A percentile compares a stretch with the other conserved stretches of the same genome.
These are phyloP conservation scores for Drosophila mimica DNA, from an alignment of 2,888 invertebrate genomes.

Conservation along the genomic window DNA sequence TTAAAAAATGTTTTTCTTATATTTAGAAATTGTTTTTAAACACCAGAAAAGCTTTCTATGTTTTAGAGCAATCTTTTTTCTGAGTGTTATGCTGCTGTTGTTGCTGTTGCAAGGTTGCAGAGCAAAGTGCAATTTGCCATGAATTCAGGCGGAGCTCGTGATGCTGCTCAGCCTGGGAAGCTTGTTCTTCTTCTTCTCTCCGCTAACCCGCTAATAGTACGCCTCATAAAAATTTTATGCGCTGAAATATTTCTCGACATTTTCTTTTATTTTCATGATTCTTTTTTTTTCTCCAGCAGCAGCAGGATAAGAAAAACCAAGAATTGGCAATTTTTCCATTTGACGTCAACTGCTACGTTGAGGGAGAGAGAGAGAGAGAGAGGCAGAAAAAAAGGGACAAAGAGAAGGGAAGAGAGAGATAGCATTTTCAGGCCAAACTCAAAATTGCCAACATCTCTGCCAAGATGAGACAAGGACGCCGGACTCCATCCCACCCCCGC, in stretches of 20 bases:
- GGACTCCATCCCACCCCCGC: neutral
- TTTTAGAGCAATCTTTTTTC: neutral
- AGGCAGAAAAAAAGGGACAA: neutral
- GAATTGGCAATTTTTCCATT: slow-evolving; percentile 75
- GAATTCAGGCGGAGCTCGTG: slow-evolving; percentile 47
- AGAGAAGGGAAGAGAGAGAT: neutral
- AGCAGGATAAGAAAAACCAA: slow-evolving; percentile 49
- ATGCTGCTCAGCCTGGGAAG: slow-evolving; percentile 17
- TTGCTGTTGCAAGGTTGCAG: slow-evolving; percentile 29
- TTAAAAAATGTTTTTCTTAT: neutral
- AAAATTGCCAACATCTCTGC: slow-evolving; percentile 24
- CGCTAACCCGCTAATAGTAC: slow-evolving; percentile 73
- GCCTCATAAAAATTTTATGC: slow-evolving; percentile 81
- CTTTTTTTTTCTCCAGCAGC: slow-evolving; percentile 9
- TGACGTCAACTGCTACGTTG: slow-evolving; percentile 57
- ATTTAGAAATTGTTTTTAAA: neutral
- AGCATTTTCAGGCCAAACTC: slow-evolving; percentile 8
- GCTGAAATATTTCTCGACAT: slow-evolving; percentile 69
- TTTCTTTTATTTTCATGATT: slow-evolving; percentile 11
- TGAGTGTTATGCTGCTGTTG: slow-evolving; percentile 2
- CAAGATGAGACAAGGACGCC: slow-evolving; percentile 1
- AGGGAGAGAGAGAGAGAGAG: neutral
- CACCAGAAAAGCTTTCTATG: neutral
- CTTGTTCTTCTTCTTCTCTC: neutral
- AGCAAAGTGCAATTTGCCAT: slow-evolving; percentile 78